Conservation (phyloP, 1,140 invertebrate genomes). For the Cyclina sinensis region DNA sequence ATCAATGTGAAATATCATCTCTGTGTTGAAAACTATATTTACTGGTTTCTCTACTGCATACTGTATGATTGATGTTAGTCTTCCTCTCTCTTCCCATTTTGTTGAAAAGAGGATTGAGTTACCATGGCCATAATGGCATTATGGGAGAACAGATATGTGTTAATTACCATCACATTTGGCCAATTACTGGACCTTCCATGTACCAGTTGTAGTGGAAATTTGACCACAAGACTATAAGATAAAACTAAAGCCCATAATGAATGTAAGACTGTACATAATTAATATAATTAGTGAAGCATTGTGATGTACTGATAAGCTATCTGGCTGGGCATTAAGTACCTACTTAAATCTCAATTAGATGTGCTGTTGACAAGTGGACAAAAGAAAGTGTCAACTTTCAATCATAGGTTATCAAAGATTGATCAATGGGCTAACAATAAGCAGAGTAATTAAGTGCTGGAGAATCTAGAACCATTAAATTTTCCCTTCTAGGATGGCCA, state of each 20-base stretch:
- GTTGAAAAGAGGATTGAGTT: neutral
- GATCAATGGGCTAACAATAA: no score
- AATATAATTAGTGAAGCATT: conserved; percentile 9
- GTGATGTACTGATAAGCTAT: conserved; percentile 28
- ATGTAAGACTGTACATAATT: neutral
- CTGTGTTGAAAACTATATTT: no score
- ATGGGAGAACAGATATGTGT: conserved; percentile 1
- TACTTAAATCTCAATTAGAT: neutral
- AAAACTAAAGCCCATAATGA: neutral
- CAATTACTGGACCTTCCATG: neutral
- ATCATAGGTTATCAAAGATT: no score
- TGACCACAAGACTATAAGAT: neutral
- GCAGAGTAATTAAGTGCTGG: no score
- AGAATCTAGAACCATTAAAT: no score
- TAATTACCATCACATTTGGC: conserved; percentile 7
- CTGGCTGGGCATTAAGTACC: conserved; percentile 13
- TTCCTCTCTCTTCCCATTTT: neutral
- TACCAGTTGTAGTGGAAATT: neutral
- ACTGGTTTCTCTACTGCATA: no score
- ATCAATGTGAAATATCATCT: no score
- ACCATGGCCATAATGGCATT: neutral
- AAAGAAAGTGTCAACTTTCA: neutral
- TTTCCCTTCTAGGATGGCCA: no score
- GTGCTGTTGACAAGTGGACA: conserved; percentile 9
- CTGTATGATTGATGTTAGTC: neutral